Evolutionary conservation across 2,888 invertebrate species (phyloP), one percentile per base, ranked within the genome.

Genomic region (Anodontia alba): DNA sequence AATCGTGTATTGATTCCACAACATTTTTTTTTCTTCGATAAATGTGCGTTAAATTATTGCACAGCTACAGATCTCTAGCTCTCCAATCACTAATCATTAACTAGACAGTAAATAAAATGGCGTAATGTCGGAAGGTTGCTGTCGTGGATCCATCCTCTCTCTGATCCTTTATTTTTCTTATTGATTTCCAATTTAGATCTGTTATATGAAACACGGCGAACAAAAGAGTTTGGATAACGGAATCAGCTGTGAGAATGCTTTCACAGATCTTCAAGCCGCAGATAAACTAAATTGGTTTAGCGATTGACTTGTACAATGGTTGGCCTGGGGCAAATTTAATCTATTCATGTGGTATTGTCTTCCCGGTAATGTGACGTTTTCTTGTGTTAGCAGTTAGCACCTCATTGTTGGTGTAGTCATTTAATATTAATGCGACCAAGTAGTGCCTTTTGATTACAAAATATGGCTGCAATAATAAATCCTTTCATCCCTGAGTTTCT

Each of bases 181-280:
- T 84, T 81, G 84, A 84, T 84, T 84, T 81, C 80, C 84, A 80
- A 80, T 84, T 84, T 80, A 78, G 78, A 77, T 72, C 80, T 84
- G 84, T 80, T 80, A 81, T 84, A 82, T 77, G 80, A 80, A 80
- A 78, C 73, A 78, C 73, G 23, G 67, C 71, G 31, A 74, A 81
- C 81, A 81, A 81, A 81, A 77, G 81, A 75, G 54, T 49, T 73
- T 38, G 42, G 46, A 38, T 73, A 49, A 49, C 73, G 54, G 73
- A 67, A 51, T 77, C 71, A 72, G 78, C 68, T 33, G 68, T 68
- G 42, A 20, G 71, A 62, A 49, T 7, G 20, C 46, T 33, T 36
- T 26, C 67, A 67, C 26, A 31, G 66, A 33, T 42, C 43, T 73
- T 66, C 42, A 33, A 33, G 62, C 33, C 17, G 33, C 20, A 33